A percentile compares a stretch with the other conserved stretches of the same genome.
phyloP scores from a whole-genome alignment of 2,888 invertebrate genomes.

The Colostygia pectinataria region DNA sequence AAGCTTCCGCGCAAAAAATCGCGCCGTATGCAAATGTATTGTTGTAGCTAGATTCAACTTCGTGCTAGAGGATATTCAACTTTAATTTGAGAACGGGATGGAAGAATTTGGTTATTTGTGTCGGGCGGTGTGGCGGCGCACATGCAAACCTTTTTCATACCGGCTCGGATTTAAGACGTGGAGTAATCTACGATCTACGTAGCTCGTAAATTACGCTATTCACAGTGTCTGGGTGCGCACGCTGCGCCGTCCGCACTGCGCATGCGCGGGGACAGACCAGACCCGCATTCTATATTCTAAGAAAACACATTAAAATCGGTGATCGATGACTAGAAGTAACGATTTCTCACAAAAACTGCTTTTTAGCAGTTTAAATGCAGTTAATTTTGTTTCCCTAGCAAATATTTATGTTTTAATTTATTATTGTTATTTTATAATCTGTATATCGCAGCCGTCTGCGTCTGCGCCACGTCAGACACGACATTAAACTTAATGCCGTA shows the following conservation, averaged over 20 bases:
- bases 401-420: not conserved
- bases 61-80: not conserved
- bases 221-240: not conserved
- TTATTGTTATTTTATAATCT: conserved; percentile 1
- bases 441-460: conserved; percentile 3
- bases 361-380: conserved; percentile 14
- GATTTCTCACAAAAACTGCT: conserved; percentile 13
- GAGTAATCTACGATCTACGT: conserved; percentile 35
- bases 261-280: too few species aligned
- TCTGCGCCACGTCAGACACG: conserved; percentile 9
- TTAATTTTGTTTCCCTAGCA: conserved; percentile 3
- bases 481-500: conserved; percentile 11
- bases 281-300: conserved; percentile 6
- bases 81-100: not conserved
- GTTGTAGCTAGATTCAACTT: conserved; percentile 15
- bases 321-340: conserved; percentile 2
- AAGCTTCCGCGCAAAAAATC: conserved; percentile 47
- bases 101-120: not conserved
- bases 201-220: conserved; percentile 37
- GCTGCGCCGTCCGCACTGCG: not conserved
- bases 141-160: conserved; percentile 24
- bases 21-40: conserved; percentile 49
- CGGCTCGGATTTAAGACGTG: conserved; percentile 21
- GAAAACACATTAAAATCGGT: conserved; percentile 19
- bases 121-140: conserved; percentile 5